phyloP scores from a whole-genome alignment of 2,888 invertebrate genomes.

The Amphipoea oculea region DNA sequence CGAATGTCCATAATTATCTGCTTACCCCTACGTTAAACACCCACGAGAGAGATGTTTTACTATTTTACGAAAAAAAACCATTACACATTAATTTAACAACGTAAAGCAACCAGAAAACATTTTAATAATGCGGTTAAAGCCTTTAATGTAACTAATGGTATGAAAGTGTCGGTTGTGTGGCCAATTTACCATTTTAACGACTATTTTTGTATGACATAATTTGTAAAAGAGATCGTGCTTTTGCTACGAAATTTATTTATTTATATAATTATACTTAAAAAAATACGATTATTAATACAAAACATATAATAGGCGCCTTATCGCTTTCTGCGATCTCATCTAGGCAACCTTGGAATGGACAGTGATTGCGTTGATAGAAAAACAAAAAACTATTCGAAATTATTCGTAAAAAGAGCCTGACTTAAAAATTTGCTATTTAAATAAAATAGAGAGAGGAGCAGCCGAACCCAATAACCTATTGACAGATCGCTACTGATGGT shows the following conservation, averaged over 20 bases:
- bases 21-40: background rate
- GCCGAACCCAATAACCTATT: too few species aligned
- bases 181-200: conserved; percentile 55
- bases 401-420: background rate
- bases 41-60: background rate
- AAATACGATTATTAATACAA: too few species aligned
- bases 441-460: background rate
- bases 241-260: conserved; percentile 5
- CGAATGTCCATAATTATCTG: background rate
- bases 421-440: background rate
- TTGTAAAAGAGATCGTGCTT: conserved; percentile 33
- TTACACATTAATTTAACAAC: conserved; percentile 16
- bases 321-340: too few species aligned
- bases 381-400: background rate
- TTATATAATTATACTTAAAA: too few species aligned
- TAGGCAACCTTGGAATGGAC: too few species aligned
- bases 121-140: conserved; percentile 54
- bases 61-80: background rate
- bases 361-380: too few species aligned
- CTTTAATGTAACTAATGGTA: conserved; percentile 53
- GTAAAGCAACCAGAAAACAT: conserved; percentile 40
- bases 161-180: conserved; percentile 47
- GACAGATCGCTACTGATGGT: too few species aligned
- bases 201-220: conserved; percentile 45
- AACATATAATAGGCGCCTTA: too few species aligned